phyloP scores from a whole-genome alignment of 92 coral and sea anemone species.

The Palythoa grandis region DNA sequence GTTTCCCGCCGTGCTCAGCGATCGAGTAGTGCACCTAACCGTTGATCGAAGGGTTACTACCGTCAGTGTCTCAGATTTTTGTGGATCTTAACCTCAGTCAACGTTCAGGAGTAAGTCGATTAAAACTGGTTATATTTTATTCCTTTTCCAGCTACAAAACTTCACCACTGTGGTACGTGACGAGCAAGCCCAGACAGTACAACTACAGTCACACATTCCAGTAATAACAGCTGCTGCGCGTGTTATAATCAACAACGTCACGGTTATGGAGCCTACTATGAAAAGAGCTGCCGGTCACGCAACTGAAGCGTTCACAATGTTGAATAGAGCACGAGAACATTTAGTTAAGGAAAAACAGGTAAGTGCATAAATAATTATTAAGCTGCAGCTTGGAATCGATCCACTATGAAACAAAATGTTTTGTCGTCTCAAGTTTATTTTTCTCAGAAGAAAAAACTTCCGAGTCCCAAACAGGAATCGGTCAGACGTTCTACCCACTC shows the following conservation, averaged over 20 bases:
- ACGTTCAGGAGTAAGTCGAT: background rate
- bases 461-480: too few species aligned
- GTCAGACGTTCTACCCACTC: too few species aligned
- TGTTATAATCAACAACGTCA: constrained; percentile 56
- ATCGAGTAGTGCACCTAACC: too few species aligned
- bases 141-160: constrained; percentile 39
- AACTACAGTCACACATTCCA: constrained; percentile 35
- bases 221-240: constrained; percentile 19
- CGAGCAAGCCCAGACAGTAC: constrained; percentile 55
- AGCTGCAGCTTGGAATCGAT: too few species aligned
- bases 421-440: too few species aligned
- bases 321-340: constrained; percentile 4
- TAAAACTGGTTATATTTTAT: background rate
- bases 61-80: background rate
- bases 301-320: constrained; percentile 3
- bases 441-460: too few species aligned
- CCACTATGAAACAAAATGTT: too few species aligned
- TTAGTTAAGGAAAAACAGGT: background rate
- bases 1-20: too few species aligned
- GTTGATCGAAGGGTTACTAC: too few species aligned
- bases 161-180: constrained; percentile 53
- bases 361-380: too few species aligned
- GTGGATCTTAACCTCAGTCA: background rate
- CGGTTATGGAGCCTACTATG: constrained; percentile 23
- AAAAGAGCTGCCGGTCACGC: constrained; percentile 5